phyloP scores from a whole-genome alignment of 2,113 vertebrate genomes.

The Benitochromis conjunctus region DNA sequence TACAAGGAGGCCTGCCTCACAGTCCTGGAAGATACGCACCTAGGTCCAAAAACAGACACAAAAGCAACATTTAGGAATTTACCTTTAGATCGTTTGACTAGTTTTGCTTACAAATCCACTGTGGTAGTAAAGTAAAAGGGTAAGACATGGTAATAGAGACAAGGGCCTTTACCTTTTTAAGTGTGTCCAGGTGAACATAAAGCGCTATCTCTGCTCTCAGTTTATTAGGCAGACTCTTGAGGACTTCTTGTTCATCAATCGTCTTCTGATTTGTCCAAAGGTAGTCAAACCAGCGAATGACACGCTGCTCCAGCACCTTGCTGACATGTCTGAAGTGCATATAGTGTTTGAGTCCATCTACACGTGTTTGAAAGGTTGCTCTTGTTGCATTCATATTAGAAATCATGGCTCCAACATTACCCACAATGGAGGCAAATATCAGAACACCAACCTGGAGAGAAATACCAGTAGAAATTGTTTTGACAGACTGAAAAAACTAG shows the following conservation, averaged over 20 bases:
- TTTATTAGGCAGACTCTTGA: conserved; percentile 91
- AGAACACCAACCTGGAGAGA: conserved; percentile 79
- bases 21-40: conserved; percentile 94
- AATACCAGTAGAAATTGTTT: neutral
- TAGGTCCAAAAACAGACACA: conserved; percentile 3
- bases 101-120: neutral
- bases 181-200: conserved; percentile 90
- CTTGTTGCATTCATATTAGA: conserved; percentile 96
- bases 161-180: conserved; percentile 80
- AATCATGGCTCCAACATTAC: conserved; percentile 95
- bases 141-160: neutral
- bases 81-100: neutral
- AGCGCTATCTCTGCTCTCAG: conserved; percentile 95
- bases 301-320: conserved; percentile 88
- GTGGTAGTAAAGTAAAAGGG: neutral
- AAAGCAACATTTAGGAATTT: neutral
- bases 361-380: conserved; percentile 87
- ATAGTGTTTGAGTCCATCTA: conserved; percentile 91
- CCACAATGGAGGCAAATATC: conserved; percentile 97
- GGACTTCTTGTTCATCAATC: conserved; percentile 86
- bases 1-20: conserved; percentile 90
- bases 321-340: conserved; percentile 97
- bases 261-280: conserved; percentile 95
- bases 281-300: conserved; percentile 97
- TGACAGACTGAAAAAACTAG: neutral